Base-by-base conservation (phyloP, 2,797 vertebrate genomes). In the Acrocephalus scirpaceus region DNA sequence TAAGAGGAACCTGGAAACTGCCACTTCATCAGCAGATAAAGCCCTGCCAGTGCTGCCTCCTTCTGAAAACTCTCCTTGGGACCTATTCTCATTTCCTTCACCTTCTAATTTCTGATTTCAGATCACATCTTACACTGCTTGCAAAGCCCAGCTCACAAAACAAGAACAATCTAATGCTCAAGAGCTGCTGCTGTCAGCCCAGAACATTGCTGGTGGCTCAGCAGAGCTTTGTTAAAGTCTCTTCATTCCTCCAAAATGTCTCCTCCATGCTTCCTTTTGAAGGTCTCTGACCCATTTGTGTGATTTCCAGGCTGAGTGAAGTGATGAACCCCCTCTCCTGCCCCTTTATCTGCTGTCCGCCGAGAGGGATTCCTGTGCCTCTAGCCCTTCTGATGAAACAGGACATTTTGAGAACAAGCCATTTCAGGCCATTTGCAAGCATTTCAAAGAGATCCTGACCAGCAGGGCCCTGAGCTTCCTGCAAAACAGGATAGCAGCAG, bases 341-440 rank as follows among this genome's bases (percentile, higher is more conserved):
- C 18, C 15, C 67, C 23, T 81, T 21, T 60, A 8, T 6, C 36
- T 71, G 42, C 25, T 5, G 1, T 18, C 40, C 2, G 11, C 9
- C 0, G 0, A 56, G 36, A 50, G n/a, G 21, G 12, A 11, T 40
- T 56, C 5, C 1, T 29, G 15, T 17, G 42, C 12, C 50, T 58
- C 40, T 1, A 0, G 50, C 50, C 27, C 15, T 65, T 26, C 40
- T 5, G 2, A 15, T 4, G 17, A 22, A 13, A 34, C 42, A 56
- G 58, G 40, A 15, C 19, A 17, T 27, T 62, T 27, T 13, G 47
- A 76, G 18, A 42, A 27, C 10, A 40, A 29, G 10, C 23, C 36
- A 51, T 61, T 50, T 61, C 34, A 50, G 57, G 45, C 30, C 32
- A 34, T 50, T 26, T 22, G 3, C 13, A 19, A 20, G 5, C 30